Evolutionary conservation across 2,888 invertebrate genomes (phyloP).

Genomic region (Gari tellinella): DNA sequence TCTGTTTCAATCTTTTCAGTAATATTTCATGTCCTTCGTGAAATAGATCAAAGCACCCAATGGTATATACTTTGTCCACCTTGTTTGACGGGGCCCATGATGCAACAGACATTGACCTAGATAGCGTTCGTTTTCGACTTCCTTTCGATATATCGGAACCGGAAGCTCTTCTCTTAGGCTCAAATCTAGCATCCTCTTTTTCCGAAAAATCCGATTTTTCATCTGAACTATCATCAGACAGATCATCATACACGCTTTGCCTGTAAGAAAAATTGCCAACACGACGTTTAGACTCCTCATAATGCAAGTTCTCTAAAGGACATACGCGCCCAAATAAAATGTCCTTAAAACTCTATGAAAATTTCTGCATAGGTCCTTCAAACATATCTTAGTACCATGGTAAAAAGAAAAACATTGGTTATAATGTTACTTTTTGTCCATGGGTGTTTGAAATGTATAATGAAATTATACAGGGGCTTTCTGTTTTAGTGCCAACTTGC

Average conservation of each 20-base stretch:
- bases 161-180: slow-evolving; percentile 3
- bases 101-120: slow-evolving; percentile 46
- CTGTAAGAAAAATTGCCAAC: too few relatives aligned
- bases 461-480: too few relatives aligned
- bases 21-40: slow-evolving; percentile 75
- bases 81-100: slow-evolving; percentile 36
- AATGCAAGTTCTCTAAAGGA: too few relatives aligned
- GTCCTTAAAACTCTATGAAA: too few relatives aligned
- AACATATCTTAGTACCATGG: too few relatives aligned
- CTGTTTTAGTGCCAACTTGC: too few relatives aligned
- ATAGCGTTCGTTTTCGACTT: slow-evolving; percentile 4
- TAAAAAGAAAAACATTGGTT: too few relatives aligned
- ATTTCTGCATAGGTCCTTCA: too few relatives aligned
- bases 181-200: slow-evolving; percentile 23
- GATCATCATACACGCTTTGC: not conserved
- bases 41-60: slow-evolving; percentile 81
- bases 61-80: slow-evolving; percentile 75
- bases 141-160: slow-evolving; percentile 7
- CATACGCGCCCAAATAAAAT: too few relatives aligned
- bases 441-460: too few relatives aligned
- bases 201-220: slow-evolving; percentile 48
- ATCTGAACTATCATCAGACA: slow-evolving; percentile 15
- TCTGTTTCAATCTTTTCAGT: slow-evolving; percentile 67
- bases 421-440: too few relatives aligned
- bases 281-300: too few relatives aligned